phyloP scores from a whole-genome alignment of 2,888 invertebrate species.

The Ferdinandea cuprea region DNA sequence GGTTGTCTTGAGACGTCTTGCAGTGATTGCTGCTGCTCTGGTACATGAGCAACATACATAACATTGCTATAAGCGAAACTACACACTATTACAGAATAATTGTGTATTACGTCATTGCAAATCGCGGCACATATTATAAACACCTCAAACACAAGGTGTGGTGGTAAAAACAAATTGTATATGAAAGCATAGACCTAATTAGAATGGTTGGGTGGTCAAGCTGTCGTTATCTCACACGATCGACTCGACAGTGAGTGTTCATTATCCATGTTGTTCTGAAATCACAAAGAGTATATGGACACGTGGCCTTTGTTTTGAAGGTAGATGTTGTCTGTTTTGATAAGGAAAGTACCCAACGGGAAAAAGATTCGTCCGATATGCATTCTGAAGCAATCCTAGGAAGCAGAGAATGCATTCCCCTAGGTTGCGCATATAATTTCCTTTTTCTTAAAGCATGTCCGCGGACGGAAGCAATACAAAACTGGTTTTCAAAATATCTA shows the following conservation, averaged over 20 bases:
- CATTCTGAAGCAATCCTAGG: no score
- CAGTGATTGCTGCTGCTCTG: slow-evolving; percentile 1
- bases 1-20: slow-evolving; percentile 34
- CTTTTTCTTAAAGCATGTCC: no score
- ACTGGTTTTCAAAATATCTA: no score
- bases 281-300: background rate
- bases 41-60: slow-evolving; percentile 9
- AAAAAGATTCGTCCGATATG: no score
- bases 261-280: slow-evolving; percentile 24
- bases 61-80: slow-evolving; percentile 21
- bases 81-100: slow-evolving; percentile 1
- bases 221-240: slow-evolving; percentile 22
- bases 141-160: slow-evolving; percentile 30
- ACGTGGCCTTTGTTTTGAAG: background rate
- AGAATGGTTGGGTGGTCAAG: slow-evolving; percentile 44
- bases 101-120: slow-evolving; percentile 30
- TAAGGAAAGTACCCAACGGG: no score
- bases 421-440: no score
- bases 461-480: no score
- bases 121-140: slow-evolving; percentile 22
- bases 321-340: background rate
- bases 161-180: slow-evolving; percentile 16
- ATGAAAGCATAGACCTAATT: slow-evolving; percentile 28
- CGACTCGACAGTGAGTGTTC: slow-evolving; percentile 22
- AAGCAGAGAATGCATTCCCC: no score